phyloP scores from a whole-genome alignment of 2,888 invertebrate species.

The Antheraea yamamai region DNA sequence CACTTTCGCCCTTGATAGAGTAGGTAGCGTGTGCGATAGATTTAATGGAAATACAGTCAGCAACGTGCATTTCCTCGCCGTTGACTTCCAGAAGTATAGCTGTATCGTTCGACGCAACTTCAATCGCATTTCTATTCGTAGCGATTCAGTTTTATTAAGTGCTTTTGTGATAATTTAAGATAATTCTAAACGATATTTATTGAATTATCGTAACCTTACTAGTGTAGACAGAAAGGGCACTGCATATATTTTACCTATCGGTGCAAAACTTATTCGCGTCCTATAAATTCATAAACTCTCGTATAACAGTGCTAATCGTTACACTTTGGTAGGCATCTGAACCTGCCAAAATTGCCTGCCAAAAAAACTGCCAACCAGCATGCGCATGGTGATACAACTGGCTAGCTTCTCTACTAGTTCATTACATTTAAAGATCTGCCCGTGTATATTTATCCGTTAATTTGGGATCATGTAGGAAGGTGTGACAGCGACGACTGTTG shows the following conservation, averaged over 20 bases:
- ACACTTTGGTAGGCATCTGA: too few species aligned
- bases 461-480: too few species aligned
- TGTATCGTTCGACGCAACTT: constrained; percentile 5
- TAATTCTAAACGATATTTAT: background rate
- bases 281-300: background rate
- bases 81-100: background rate
- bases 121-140: background rate
- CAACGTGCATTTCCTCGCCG: constrained; percentile 9
- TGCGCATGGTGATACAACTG: too few species aligned
- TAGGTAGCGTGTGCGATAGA: background rate
- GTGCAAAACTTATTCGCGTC: background rate
- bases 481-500: too few species aligned
- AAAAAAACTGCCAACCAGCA: too few species aligned
- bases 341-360: too few species aligned
- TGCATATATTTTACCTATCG: background rate
- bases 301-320: too few species aligned
- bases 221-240: too few species aligned
- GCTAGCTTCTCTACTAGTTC: too few species aligned
- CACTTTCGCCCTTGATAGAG: constrained; percentile 11
- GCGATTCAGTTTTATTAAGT: background rate
- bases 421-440: too few species aligned
- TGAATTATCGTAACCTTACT: background rate
- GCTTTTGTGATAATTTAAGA: background rate
- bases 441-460: too few species aligned
- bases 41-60: background rate